Base-by-base conservation (phyloP, 1,140 invertebrate genomes). In the Bombus affinis region DNA sequence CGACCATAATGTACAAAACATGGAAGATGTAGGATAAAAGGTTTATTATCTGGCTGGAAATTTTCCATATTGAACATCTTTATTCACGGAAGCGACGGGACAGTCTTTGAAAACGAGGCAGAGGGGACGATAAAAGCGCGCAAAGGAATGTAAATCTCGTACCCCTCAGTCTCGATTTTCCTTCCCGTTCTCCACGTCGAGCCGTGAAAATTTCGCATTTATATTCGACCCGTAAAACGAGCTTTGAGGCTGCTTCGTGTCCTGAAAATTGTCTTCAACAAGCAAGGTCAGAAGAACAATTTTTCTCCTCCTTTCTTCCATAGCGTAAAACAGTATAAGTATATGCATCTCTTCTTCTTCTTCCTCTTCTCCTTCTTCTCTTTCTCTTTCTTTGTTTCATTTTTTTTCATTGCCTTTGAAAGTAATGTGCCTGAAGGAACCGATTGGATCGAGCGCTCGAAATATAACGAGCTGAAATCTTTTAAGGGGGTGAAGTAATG, bases 141-240 rank as follows among this genome's bases (percentile, higher is more conserved):
- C 89, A 88, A 90, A 90, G 71, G 77, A 78, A 91, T 90, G 85
- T 70, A 88, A 90, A 91, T 88, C 37, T 10, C 35, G 53, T 53
- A 18, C n/a, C 70, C 32, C 44, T 79, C 35, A 39, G 70, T 39
- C 85, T 68, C 35, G 37, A 53, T 71, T 74, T 88, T 74, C 35
- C 47, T 68, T 79, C 57, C 62, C 68, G 32, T 78, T 65, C 44
- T 9, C 25, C 13, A 28, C 28, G 12, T 1, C 83, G 83, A 32
- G 22, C n/a, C 25, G 81, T 66, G 84, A 75, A 87, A 85, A 66
- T 66, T 66, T 66, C 65, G 32, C 65, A 66, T 66, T 66, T 66
- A 66, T 35, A 35, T 35, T 66, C 32, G 65, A 66, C 1, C 15
- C 13, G n/a, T 32, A 35, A 66, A 35, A 35, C n/a, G n/a, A 66